Conservation (phyloP, 2,797 vertebrate species). For the Lemur catta region DNA sequence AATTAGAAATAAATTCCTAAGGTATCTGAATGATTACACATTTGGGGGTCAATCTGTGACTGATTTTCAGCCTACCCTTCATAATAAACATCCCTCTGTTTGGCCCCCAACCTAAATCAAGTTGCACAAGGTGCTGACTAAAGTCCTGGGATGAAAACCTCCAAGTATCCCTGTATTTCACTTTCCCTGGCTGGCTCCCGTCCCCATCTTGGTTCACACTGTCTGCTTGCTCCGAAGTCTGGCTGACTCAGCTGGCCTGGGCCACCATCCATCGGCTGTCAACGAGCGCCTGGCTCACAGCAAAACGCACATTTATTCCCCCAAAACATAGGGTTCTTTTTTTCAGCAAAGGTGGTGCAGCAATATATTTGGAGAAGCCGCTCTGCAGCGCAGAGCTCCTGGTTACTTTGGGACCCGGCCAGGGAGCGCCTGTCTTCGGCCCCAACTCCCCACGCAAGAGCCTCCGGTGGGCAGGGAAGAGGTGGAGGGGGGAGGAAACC, state of each 20-base stretch:
- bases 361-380: constrained; percentile 32
- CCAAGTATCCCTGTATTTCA: not conserved
- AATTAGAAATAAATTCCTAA: not conserved
- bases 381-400: not conserved
- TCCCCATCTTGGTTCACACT: not conserved
- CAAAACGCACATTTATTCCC: constrained; percentile 52
- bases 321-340: constrained; percentile 63
- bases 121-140: constrained; percentile 15
- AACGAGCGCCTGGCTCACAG: constrained; percentile 41
- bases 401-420: constrained; percentile 40
- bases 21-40: not conserved
- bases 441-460: not conserved
- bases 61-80: not conserved
- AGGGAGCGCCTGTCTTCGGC: not conserved
- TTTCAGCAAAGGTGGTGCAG: constrained; percentile 40
- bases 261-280: constrained; percentile 55
- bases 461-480: not conserved
- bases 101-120: not conserved
- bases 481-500: not conserved
- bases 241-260: constrained; percentile 55
- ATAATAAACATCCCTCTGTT: not conserved
- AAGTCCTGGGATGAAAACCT: not conserved
- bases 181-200: not conserved
- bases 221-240: constrained; percentile 6
- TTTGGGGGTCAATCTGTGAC: not conserved